phyloP scores from a whole-genome alignment of 1,140 invertebrate species.

The Cydia splendana region DNA sequence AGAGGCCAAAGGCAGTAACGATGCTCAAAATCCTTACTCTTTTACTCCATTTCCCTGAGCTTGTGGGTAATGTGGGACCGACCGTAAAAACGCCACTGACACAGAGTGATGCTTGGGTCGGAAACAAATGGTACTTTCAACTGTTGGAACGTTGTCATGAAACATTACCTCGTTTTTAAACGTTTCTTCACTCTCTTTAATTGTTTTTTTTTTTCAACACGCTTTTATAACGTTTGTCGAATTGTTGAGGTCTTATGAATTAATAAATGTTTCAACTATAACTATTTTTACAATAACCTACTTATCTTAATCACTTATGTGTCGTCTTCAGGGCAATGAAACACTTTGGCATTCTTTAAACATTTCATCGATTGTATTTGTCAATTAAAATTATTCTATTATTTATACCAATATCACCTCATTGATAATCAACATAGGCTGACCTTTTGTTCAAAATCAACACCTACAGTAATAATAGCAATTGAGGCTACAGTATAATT shows the following conservation, averaged over 20 bases:
- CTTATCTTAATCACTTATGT: no score
- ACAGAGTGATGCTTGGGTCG: slow-evolving; percentile 27
- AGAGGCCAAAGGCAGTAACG: not conserved
- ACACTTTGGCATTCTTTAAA: no score
- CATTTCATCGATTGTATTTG: no score
- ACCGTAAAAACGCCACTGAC: slow-evolving; percentile 26
- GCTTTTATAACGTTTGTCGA: not conserved
- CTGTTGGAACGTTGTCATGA: slow-evolving; percentile 14
- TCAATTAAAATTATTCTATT: no score
- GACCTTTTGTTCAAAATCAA: no score
- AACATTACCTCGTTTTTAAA: slow-evolving; percentile 8
- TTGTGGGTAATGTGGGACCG: slow-evolving; percentile 12
- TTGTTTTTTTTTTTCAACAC: not conserved
- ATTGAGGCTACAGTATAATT: not conserved
- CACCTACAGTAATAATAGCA: not conserved
- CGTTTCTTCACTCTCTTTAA: not conserved
- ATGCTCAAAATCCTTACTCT: not conserved
- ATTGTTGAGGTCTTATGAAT: no score
- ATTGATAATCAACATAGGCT: no score
- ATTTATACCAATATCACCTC: no score
- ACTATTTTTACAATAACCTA: no score
- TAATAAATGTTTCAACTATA: no score
- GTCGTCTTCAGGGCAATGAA: no score
- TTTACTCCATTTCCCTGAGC: not conserved
- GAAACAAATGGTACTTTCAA: slow-evolving; percentile 28